Conservation (phyloP, 2,113 vertebrate genomes). For the Sphaerodactylus townsendi region DNA sequence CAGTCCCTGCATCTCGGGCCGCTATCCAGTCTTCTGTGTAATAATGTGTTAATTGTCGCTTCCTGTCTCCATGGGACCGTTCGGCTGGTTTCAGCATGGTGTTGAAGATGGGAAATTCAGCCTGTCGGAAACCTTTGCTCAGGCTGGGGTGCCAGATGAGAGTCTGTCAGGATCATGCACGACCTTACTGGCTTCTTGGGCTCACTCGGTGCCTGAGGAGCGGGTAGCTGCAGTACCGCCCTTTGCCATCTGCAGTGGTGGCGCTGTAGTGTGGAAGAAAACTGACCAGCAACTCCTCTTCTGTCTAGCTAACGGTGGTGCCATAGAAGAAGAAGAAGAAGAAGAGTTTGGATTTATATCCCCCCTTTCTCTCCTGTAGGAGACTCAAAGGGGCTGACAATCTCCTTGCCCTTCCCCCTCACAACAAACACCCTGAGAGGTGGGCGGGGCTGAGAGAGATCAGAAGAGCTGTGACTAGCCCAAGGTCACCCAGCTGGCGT, state of each 20-base stretch:
- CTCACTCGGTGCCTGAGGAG: background rate
- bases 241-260: background rate
- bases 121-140: background rate
- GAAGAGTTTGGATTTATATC: no score
- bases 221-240: background rate
- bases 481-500: no score
- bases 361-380: no score
- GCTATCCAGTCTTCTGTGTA: background rate
- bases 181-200: background rate
- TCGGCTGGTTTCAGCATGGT: background rate
- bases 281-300: background rate
- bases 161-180: no score
- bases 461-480: no score
- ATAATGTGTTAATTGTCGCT: background rate
- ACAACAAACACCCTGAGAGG: no score
- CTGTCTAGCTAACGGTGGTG: background rate
- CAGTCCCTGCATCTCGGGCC: constrained; percentile 45
- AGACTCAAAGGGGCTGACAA: no score
- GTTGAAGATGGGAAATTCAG: background rate
- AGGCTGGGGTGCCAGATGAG: background rate
- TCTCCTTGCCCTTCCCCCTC: no score
- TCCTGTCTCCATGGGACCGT: background rate
- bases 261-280: background rate
- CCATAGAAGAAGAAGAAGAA: no score
- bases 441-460: no score